Evolutionary conservation across 1,140 invertebrate species (phyloP).

Genomic region (Calephelis nemesis): DNA sequence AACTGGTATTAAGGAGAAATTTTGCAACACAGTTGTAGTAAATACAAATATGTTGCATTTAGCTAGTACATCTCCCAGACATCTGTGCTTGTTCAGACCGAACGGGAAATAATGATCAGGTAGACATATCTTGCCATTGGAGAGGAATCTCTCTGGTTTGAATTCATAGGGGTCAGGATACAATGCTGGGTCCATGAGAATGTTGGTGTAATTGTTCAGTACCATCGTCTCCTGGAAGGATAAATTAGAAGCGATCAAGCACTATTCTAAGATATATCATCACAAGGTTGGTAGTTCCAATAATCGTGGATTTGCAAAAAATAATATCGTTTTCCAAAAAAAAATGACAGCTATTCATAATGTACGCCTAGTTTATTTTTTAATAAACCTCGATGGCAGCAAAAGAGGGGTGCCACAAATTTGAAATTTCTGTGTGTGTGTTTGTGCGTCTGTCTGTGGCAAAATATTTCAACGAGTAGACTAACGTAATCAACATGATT

Average conservation of each 20-base stretch:
- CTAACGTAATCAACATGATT: no score
- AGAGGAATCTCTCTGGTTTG: constrained; percentile 88
- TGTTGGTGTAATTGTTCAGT: constrained; percentile 88
- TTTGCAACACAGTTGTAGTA: constrained; percentile 87
- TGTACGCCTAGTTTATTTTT: no score
- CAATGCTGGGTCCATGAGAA: constrained; percentile 84
- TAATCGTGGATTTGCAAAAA: no score
- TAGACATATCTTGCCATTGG: constrained; percentile 82
- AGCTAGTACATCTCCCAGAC: constrained; percentile 63
- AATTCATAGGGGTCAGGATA: constrained; percentile 88
- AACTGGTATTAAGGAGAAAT: constrained; percentile 84
- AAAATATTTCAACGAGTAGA: no score
- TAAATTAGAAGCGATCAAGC: background rate
- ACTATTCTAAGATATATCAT: no score
- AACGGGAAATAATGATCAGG: constrained; percentile 89
- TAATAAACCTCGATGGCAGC: no score
- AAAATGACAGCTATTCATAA: no score
- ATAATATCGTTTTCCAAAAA: no score
- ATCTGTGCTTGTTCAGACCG: constrained; percentile 86
- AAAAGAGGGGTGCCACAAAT: no score
- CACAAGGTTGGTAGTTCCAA: no score
- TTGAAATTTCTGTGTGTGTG: no score
- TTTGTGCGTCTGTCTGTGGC: no score
- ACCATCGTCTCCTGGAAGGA: constrained; percentile 88
- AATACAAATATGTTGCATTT: constrained; percentile 93